Evolutionary conservation across 2,888 invertebrate genomes (phyloP).

Genomic region (Spicauda simplicius): DNA sequence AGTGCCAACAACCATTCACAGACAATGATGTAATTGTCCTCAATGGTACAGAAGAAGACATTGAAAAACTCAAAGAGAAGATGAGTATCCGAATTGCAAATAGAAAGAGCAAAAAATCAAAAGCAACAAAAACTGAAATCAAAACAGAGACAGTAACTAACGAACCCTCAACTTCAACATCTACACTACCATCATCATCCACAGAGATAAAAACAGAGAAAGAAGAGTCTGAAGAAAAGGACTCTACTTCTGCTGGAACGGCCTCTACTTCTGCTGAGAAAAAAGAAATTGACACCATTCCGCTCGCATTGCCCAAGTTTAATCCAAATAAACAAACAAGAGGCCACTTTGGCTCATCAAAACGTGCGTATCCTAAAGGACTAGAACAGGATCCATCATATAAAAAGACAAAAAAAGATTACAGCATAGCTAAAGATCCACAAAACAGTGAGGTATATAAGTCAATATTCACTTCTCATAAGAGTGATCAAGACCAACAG

Average conservation of each 20-base stretch:
- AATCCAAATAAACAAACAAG: conserved; percentile 73
- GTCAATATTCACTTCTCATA: conserved; percentile 96
- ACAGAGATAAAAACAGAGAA: conserved; percentile 53
- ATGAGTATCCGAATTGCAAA: conserved; percentile 88
- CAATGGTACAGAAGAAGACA: conserved; percentile 93
- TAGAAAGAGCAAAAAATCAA: conserved; percentile 88
- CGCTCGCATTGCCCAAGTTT: conserved; percentile 72
- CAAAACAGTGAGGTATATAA: conserved; percentile 96
- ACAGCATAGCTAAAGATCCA: conserved; percentile 96
- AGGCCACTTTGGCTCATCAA: conserved; percentile 76
- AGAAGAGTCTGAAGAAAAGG: conserved; percentile 65
- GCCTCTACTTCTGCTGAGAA: conserved; percentile 50
- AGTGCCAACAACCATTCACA: conserved; percentile 92
- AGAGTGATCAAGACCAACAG: conserved; percentile 93
- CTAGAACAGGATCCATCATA: conserved; percentile 87
- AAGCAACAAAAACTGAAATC: conserved; percentile 56
- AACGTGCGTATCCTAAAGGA: conserved; percentile 68
- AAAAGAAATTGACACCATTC: conserved; percentile 77
- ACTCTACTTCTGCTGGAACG: conserved; percentile 40
- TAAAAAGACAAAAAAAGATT: conserved; percentile 91
- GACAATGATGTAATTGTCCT: conserved; percentile 93
- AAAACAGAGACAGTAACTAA: conserved; percentile 50
- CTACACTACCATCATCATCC: conserved; percentile 38
- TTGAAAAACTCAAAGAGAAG: conserved; percentile 86
- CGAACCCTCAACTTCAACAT: conserved; percentile 44